A percentile compares a stretch with the other conserved stretches of the same genome.
Evolutionary conservation across 2,797 vertebrate genomes (phyloP).

Genomic region (Smutsia temminckii): DNA sequence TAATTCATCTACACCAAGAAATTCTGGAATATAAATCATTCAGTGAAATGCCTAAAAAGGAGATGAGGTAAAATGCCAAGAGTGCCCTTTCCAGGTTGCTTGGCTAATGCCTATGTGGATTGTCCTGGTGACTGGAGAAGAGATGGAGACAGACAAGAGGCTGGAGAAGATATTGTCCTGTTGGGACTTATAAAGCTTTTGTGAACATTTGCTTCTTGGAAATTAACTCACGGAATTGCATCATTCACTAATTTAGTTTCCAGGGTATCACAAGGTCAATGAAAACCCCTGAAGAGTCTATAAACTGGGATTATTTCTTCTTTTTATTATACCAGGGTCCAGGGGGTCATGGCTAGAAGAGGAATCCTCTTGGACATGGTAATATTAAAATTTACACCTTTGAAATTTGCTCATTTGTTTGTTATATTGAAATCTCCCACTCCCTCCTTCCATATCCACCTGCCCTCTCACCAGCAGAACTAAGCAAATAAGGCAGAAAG

Average conservation of each 20-base stretch:
- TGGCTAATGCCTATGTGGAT: neutral
- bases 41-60: slow-evolving; percentile 48
- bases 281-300: slow-evolving; percentile 39
- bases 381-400: slow-evolving; percentile 32
- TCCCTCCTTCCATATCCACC: neutral
- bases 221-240: slow-evolving; percentile 57
- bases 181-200: slow-evolving; percentile 52
- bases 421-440: neutral
- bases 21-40: slow-evolving; percentile 41
- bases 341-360: neutral
- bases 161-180: slow-evolving; percentile 46
- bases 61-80: slow-evolving; percentile 27
- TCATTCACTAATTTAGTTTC: slow-evolving; percentile 5
- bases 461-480: slow-evolving; percentile 21
- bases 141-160: slow-evolving; percentile 51
- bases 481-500: neutral
- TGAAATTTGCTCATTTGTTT: neutral
- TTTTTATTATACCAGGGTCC: neutral
- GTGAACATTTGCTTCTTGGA: slow-evolving; percentile 59
- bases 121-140: slow-evolving; percentile 39
- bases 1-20: neutral
- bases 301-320: slow-evolving; percentile 21
- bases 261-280: slow-evolving; percentile 28
- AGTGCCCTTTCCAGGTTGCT: slow-evolving; percentile 42
- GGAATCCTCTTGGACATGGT: neutral